Conservation (phyloP, 1,140 invertebrate genomes). For the Rhyzopertha dominica region DNA sequence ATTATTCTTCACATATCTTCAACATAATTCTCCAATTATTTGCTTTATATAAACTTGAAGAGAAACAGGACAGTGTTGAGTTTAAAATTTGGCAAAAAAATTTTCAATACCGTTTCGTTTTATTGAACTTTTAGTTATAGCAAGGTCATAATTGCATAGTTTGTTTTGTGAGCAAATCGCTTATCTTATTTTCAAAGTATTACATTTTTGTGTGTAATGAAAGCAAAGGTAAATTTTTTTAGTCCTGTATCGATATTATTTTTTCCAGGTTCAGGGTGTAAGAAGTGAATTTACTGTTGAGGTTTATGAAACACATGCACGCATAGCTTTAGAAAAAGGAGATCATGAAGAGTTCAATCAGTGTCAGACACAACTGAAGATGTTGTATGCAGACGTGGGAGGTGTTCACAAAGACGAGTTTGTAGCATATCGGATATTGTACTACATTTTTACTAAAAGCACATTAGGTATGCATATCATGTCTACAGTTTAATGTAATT, state of each 20-base stretch:
- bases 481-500: constrained; percentile 1
- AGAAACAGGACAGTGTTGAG: too few relatives aligned
- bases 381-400: constrained; percentile 77
- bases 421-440: constrained; percentile 90
- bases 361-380: constrained; percentile 95
- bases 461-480: constrained; percentile 83
- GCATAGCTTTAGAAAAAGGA: constrained; percentile 93
- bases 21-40: too few relatives aligned
- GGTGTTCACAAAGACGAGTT: constrained; percentile 82
- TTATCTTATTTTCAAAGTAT: too few relatives aligned
- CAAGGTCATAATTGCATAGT: too few relatives aligned
- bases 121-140: too few relatives aligned
- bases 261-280: constrained; percentile 84
- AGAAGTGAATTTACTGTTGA: constrained; percentile 89
- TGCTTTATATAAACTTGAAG: too few relatives aligned
- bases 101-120: too few relatives aligned
- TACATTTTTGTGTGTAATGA: too few relatives aligned
- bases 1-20: too few relatives aligned
- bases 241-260: constrained; percentile 17
- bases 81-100: too few relatives aligned
- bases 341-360: constrained; percentile 99
- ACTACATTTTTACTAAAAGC: constrained; percentile 96
- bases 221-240: constrained; percentile 8
- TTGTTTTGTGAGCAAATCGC: too few relatives aligned
- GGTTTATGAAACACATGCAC: constrained; percentile 97